phyloP scores from a whole-genome alignment of 2,113 vertebrate genomes.

The Copsychus sechellarum region DNA sequence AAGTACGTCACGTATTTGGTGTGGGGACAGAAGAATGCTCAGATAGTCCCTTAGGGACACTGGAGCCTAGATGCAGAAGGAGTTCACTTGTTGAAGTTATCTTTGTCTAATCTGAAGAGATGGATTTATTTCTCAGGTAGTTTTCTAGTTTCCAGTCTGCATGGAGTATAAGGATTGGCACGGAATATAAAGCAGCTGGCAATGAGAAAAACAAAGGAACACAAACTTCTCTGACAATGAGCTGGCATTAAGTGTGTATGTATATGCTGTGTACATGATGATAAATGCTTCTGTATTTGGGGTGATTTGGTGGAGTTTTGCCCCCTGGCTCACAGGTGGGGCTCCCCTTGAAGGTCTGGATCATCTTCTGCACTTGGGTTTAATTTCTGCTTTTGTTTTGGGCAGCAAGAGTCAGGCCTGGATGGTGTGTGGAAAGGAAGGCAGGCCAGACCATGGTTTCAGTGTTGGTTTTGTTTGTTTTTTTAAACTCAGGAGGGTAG shows the following conservation, averaged over 20 bases:
- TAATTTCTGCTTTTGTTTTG: neutral
- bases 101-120: neutral
- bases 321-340: neutral
- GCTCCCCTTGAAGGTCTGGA: neutral
- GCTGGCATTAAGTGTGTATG: no score
- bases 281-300: neutral
- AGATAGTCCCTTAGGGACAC: fast-evolving
- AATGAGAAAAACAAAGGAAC: neutral
- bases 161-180: neutral
- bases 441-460: no score
- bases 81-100: neutral
- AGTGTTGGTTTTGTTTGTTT: neutral
- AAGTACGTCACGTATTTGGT: neutral
- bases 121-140: neutral
- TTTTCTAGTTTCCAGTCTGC: neutral
- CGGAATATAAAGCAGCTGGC: neutral
- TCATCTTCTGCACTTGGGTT: neutral
- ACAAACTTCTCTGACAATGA: neutral
- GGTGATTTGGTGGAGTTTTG: neutral
- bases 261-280: no score
- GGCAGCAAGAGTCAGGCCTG: neutral
- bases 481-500: neutral
- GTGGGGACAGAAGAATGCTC: neutral
- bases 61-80: neutral
- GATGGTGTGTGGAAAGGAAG: fast-evolving